Base-by-base conservation (phyloP, 1,140 invertebrate genomes). In the Rhizoglyphus robini region DNA sequence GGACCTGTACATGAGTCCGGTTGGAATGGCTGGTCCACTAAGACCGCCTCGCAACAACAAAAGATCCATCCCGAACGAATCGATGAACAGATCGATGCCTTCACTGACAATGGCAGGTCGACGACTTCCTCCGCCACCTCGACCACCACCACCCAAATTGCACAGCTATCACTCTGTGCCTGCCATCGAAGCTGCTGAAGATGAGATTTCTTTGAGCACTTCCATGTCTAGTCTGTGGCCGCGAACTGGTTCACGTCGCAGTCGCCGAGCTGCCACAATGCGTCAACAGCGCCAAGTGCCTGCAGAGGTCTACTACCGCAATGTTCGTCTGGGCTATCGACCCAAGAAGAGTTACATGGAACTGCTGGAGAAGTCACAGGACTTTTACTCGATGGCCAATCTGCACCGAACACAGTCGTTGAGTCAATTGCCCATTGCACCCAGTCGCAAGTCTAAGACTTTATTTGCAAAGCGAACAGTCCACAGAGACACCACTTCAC, bases 61-160 rank as follows among this genome's bases (percentile, higher is more conserved):
- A 54, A 20, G 8, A 54, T 11, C 8, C 51, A 54, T 25, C 18
- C 18, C 36, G 18, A 31, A 25, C 18, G 30, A 58, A 30, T 58
- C 11, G 5, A 18, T 29, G 20, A 25, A 46, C 23, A 36, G 15
- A 25, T 27, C 47, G n/a, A 18, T 57, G 31, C 30, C 41, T 5
- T 48, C 63, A 20, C 29, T 48, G 27, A 4, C 30, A 13, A 18
- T 64, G 46, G 8, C 31, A 15, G n/a, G 23, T 2, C 36, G 13
- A 5, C 57, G 58, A 54, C 8, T 49, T n/a, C 38, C 32, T 23
- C 25, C 60, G n/a, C 66, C 66, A 31, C 66, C 66, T 23, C 3
- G 66, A 46, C 66, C 66, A 15, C 66, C 66, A 4, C 66, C 66
- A 48, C 66, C 66, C 15, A 48, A 48, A 49, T 34, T n/a, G n/a